These are phyloP conservation scores for Pelosia muscerda DNA, from an alignment of 2,888 invertebrate species.

Conservation along the genomic window DNA sequence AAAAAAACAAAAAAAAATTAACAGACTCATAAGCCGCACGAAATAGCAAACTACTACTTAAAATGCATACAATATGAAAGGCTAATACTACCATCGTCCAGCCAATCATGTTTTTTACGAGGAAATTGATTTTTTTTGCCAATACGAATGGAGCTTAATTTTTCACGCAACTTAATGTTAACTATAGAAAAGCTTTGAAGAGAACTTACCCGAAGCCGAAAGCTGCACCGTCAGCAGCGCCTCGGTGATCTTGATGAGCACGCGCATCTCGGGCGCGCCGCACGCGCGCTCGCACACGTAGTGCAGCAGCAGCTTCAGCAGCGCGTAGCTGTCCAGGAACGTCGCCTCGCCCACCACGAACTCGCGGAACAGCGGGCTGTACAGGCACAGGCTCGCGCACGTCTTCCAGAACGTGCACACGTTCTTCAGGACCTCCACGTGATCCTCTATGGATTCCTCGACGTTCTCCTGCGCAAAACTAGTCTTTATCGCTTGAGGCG, in stretches of 20 bases:
- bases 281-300: constrained; percentile 60
- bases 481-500: constrained; percentile 56
- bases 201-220: constrained; percentile 73
- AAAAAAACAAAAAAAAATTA: too few relatives aligned
- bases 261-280: constrained; percentile 59
- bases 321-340: constrained; percentile 70
- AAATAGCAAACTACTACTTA: too few relatives aligned
- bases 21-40: too few relatives aligned
- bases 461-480: constrained; percentile 49
- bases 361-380: constrained; percentile 85
- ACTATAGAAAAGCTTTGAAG: not conserved
- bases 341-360: constrained; percentile 73
- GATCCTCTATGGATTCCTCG: constrained; percentile 59
- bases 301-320: constrained; percentile 73
- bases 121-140: too few relatives aligned
- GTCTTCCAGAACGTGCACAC: constrained; percentile 84
- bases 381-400: constrained; percentile 82
- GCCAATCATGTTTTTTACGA: too few relatives aligned
- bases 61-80: too few relatives aligned
- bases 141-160: too few relatives aligned
- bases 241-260: constrained; percentile 75
- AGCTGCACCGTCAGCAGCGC: constrained; percentile 80
- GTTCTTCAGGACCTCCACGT: constrained; percentile 73
- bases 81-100: too few relatives aligned
- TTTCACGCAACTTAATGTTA: too few relatives aligned